Conservation (phyloP, 1,140 invertebrate genomes). For the Drosophila virilis region DNA sequence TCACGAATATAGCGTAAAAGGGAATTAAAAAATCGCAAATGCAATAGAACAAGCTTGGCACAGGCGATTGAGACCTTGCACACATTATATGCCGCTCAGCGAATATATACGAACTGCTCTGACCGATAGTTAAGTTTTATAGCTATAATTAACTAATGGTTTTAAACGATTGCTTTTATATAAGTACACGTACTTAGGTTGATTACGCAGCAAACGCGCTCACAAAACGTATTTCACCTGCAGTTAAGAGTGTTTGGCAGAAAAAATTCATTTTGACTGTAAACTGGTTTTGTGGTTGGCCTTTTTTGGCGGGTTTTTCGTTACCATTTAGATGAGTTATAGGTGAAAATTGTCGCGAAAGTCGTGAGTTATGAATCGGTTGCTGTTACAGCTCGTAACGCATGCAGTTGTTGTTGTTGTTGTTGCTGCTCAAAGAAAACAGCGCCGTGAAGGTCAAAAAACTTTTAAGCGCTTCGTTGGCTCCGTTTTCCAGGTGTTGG, state of each 20-base stretch:
- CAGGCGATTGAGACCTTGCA: no score
- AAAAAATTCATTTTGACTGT: constrained; percentile 10
- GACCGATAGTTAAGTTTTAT: background rate
- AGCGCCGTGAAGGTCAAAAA: constrained; percentile 70
- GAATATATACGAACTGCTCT: background rate
- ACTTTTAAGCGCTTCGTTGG: constrained; percentile 59
- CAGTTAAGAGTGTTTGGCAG: constrained; percentile 1
- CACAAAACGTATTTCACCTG: constrained; percentile 18
- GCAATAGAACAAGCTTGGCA: no score
- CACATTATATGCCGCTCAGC: no score
- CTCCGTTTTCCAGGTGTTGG: constrained; percentile 34
- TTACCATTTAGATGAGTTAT: constrained; percentile 79
- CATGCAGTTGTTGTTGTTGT: background rate
- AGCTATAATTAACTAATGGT: background rate
- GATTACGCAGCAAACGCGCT: constrained; percentile 6
- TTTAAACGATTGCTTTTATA: constrained; percentile 8
- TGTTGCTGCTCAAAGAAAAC: constrained; percentile 53
- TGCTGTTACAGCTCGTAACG: constrained; percentile 30
- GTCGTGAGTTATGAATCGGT: constrained; percentile 77
- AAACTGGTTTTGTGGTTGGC: constrained; percentile 53
- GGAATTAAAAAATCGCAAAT: no score
- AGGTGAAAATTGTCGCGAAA: constrained; percentile 82
- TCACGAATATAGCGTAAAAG: no score
- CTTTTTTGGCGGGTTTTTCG: constrained; percentile 60
- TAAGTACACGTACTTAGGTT: constrained; percentile 2